Conservation (phyloP, 1,140 invertebrate species). For the Drosophila ogumai region DNA sequence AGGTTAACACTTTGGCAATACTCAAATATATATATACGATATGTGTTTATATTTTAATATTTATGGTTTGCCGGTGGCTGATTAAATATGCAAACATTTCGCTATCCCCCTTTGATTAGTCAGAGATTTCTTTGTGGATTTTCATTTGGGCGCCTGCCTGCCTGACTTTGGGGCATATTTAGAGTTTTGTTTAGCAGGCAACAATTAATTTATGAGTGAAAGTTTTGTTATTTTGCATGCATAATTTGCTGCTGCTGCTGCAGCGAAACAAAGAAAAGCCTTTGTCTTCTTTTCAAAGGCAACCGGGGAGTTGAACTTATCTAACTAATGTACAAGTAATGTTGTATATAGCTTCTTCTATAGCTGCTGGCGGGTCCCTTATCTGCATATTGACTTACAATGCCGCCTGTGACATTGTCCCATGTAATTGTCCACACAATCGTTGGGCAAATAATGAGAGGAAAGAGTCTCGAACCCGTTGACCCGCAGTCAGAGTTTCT, state of each 20-base stretch:
- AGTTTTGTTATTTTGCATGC: constrained; percentile 75
- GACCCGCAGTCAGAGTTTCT: constrained; percentile 68
- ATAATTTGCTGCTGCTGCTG: constrained; percentile 69
- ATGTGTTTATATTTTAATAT: constrained; percentile 37
- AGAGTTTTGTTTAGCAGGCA: constrained; percentile 44
- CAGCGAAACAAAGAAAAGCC: constrained; percentile 38
- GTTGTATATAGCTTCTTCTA: constrained; percentile 8
- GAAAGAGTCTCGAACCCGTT: constrained; percentile 43
- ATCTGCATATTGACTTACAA: constrained; percentile 73
- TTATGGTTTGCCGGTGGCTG: constrained; percentile 30
- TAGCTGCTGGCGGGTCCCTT: constrained; percentile 47
- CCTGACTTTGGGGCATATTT: constrained; percentile 57
- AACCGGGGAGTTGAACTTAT: constrained; percentile 55
- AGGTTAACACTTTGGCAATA: constrained; percentile 57
- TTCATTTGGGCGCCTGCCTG: constrained; percentile 12
- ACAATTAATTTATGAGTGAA: constrained; percentile 82
- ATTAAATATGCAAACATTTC: constrained; percentile 68
- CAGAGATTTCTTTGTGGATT: constrained; percentile 45
- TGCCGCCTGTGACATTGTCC: constrained; percentile 44
- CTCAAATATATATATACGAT: constrained; percentile 27
- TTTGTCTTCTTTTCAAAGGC: constrained; percentile 37
- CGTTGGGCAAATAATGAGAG: constrained; percentile 15
- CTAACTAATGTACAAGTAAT: constrained; percentile 49
- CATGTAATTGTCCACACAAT: constrained; percentile 70
- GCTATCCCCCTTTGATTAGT: constrained; percentile 41